Percentiles rank a stretch among this genome's conserved stretches.
Evolutionary conservation across 2,888 invertebrate genomes (phyloP).

Genomic region (Nemurella pictetii): DNA sequence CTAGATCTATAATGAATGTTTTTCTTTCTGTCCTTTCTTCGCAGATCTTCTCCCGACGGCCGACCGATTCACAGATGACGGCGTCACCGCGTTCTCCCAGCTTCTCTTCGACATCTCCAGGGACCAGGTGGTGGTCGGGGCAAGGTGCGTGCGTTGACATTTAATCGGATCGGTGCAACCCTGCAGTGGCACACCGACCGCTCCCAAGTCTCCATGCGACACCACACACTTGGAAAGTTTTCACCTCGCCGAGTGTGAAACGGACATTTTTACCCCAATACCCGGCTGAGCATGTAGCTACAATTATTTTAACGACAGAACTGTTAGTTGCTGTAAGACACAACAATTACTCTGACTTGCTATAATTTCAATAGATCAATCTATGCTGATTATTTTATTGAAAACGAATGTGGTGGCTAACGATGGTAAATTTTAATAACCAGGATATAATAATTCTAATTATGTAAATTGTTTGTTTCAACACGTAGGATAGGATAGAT

Average conservation of each 20-base stretch:
- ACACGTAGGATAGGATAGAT: background rate
- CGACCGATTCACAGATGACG: slow-evolving; percentile 71
- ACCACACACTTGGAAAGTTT: no score
- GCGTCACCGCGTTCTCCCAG: slow-evolving; percentile 78
- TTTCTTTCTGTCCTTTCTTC: slow-evolving; percentile 49
- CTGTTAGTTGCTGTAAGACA: no score
- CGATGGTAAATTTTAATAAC: background rate
- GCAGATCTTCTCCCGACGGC: slow-evolving; percentile 67
- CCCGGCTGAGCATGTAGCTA: no score
- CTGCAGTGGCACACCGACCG: no score
- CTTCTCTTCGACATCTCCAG: slow-evolving; percentile 84
- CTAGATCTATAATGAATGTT: background rate
- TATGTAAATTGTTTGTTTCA: background rate
- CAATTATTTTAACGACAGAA: no score
- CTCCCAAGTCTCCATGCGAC: no score
- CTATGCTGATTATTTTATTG: background rate
- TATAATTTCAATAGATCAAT: background rate
- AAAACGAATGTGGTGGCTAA: background rate
- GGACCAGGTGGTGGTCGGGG: slow-evolving; percentile 86
- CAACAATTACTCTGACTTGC: background rate
- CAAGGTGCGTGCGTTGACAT: slow-evolving; percentile 71
- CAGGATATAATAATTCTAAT: background rate
- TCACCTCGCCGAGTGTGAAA: no score
- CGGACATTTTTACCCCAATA: no score
- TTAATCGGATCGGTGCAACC: no score